Evolutionary conservation across 2,797 vertebrate genomes (phyloP), one percentile per base, ranked within the genome.

Genomic region (Pterois miles): DNA sequence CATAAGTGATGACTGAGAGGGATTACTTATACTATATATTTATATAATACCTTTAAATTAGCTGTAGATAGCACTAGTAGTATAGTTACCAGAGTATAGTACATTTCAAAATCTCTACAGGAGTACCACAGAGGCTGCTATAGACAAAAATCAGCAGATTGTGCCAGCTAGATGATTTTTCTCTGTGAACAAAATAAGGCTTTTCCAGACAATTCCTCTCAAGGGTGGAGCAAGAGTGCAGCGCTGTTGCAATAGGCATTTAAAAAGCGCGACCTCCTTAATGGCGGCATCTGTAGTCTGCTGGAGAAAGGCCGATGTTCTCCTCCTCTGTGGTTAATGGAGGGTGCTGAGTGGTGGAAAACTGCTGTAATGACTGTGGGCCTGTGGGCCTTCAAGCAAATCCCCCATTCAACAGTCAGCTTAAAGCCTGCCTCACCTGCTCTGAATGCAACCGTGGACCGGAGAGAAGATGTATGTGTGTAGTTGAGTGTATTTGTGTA

Each of bases 311-410:
- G 38, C 69, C 20, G 22, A 36, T 62, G 46, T 65, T 75, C 73
- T 78, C 70, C 64, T 81, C 63, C 59, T 77, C 75, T 69, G 56
- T 85, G 86, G 72, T 84, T 89, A 89, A 92, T 88, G 68, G 78
- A 74, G 65, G 84, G 58, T 82, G 86, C 84, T 83, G 88, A 88
- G 88, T 75, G 80, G 78, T 68, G 82, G 84, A 92, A 85, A 89
- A 86, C 64, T 4, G 62, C 83, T 86, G 75, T 90, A 92, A 93
- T 89, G 89, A 92, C 56, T 84, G 60, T 65, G 85, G 84, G 88
- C 76, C 88, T 76, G 69, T 86, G 86, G 83, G 83, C 74, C 60
- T 76, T 81, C 60, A 56, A 78, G 72, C 86, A 87, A 91, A 90
- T 87, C 86, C 86, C 53, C 63, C 57, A 74, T 76, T 86, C 76